A percentile compares a stretch with the other conserved stretches of the same genome.
Conservation (phyloP, 2,797 vertebrate genomes). For the Periparus ater region DNA sequence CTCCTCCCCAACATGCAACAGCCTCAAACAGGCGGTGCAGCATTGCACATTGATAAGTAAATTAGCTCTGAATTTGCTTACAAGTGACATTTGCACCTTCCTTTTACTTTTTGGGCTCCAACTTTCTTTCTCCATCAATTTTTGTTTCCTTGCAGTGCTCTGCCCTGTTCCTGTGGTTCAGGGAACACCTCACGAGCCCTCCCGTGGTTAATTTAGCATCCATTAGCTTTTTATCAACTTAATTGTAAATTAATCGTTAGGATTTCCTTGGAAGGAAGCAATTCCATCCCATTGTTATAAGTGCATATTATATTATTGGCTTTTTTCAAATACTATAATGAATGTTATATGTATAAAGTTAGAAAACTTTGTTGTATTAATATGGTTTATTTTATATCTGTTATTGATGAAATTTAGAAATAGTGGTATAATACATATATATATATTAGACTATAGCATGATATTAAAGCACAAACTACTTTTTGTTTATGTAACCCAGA, state of each 20-base stretch:
- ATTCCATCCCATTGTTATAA: not conserved
- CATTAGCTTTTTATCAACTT: slow-evolving; percentile 11
- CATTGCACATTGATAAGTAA: not conserved
- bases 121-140: not conserved
- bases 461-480: too few relatives aligned
- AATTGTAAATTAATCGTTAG: not conserved
- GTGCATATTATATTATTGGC: too few relatives aligned
- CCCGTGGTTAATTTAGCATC: not conserved
- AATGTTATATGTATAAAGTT: too few relatives aligned
- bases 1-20: not conserved
- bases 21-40: not conserved
- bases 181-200: not conserved
- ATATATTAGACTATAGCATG: too few relatives aligned
- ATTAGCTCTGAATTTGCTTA: not conserved
- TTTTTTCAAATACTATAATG: too few relatives aligned
- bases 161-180: not conserved
- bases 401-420: too few relatives aligned
- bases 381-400: too few relatives aligned
- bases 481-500: too few relatives aligned
- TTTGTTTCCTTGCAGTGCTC: not conserved
- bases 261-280: not conserved
- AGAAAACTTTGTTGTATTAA: too few relatives aligned
- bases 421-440: too few relatives aligned
- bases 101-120: not conserved
- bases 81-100: not conserved